Conservation (phyloP, 2,888 invertebrate genomes). For the Polyommatus iphigenia region DNA sequence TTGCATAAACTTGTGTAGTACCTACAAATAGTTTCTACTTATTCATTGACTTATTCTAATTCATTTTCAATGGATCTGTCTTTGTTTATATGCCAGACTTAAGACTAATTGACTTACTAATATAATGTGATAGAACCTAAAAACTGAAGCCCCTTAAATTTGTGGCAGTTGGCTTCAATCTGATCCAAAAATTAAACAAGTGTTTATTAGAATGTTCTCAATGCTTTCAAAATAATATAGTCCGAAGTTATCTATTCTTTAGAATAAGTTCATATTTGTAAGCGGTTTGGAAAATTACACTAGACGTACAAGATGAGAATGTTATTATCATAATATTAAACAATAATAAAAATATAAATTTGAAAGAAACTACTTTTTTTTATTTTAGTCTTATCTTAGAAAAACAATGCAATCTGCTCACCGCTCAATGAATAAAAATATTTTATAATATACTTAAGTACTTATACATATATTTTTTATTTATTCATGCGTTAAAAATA, state of each 20-base stretch:
- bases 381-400: neutral
- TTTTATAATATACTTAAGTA: too few relatives aligned
- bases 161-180: neutral
- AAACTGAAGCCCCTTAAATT: neutral
- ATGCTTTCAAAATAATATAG: slow-evolving; percentile 53
- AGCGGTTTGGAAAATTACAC: slow-evolving; percentile 72
- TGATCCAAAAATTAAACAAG: neutral
- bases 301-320: slow-evolving; percentile 66
- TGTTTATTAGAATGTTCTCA: slow-evolving; percentile 18
- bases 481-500: too few relatives aligned
- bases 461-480: too few relatives aligned
- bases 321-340: slow-evolving; percentile 64
- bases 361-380: slow-evolving; percentile 54
- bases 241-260: slow-evolving; percentile 67
- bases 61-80: neutral
- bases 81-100: neutral
- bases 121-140: neutral
- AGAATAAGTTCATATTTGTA: slow-evolving; percentile 60
- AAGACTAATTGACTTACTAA: neutral
- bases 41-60: neutral
- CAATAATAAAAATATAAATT: slow-evolving; percentile 72
- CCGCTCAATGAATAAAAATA: too few relatives aligned
- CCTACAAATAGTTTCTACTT: neutral
- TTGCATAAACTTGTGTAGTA: neutral
- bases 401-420: neutral